Evolutionary conservation across 2,113 vertebrate genomes (phyloP).

Genomic region (Ammospiza caudacuta): DNA sequence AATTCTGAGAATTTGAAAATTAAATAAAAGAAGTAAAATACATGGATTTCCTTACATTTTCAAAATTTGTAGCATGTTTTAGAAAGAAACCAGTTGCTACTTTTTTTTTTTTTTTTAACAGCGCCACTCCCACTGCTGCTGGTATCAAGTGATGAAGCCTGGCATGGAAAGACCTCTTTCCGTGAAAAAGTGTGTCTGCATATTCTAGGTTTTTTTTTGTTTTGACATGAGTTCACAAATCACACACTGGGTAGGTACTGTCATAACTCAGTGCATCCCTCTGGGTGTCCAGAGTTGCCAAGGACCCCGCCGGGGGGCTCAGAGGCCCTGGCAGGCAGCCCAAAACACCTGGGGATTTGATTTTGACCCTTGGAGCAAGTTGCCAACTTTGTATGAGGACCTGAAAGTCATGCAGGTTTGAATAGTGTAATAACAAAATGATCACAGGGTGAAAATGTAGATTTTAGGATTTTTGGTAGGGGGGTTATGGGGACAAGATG

Average conservation of each 20-base stretch:
- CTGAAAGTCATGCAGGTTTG: too few relatives aligned
- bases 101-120: background rate
- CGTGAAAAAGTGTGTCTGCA: background rate
- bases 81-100: background rate
- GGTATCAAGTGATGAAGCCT: background rate
- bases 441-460: too few relatives aligned
- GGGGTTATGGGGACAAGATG: too few relatives aligned
- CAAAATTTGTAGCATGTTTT: background rate
- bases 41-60: background rate
- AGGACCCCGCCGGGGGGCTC: too few relatives aligned
- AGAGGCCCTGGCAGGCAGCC: too few relatives aligned
- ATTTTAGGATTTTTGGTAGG: too few relatives aligned
- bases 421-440: too few relatives aligned
- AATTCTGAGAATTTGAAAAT: background rate
- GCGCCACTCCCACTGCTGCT: background rate
- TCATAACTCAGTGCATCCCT: too few relatives aligned
- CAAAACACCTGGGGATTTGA: too few relatives aligned
- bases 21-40: background rate
- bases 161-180: background rate
- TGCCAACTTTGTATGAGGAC: too few relatives aligned
- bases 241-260: background rate
- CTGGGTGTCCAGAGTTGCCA: too few relatives aligned
- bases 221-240: background rate
- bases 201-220: background rate
- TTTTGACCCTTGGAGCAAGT: too few relatives aligned